Conservation (phyloP, 2,888 invertebrate species). For the Rutpela maculata region DNA sequence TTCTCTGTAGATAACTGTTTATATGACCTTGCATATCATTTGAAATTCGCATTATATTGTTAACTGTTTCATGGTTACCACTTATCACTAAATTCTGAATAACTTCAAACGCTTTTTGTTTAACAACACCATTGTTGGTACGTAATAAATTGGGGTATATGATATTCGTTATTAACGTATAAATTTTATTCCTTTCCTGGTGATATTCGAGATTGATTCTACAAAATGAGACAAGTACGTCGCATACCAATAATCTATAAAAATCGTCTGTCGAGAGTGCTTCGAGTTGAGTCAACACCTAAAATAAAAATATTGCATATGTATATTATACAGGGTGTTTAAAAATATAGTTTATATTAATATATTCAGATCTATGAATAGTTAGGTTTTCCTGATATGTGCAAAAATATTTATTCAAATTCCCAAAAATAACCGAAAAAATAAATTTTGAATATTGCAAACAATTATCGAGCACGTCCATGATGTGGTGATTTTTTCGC, state of each 20-base stretch:
- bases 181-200: slow-evolving; percentile 42
- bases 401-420: too few species aligned
- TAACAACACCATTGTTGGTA: slow-evolving; percentile 39
- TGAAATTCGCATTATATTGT: slow-evolving; percentile 34
- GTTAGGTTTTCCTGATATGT: too few species aligned
- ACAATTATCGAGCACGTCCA: too few species aligned
- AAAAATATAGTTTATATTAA: too few species aligned
- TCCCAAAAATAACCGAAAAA: too few species aligned
- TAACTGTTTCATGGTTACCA: slow-evolving; percentile 44
- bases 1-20: slow-evolving; percentile 43
- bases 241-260: slow-evolving; percentile 44
- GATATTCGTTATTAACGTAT: slow-evolving; percentile 33
- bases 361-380: too few species aligned
- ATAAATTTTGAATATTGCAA: too few species aligned
- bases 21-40: slow-evolving; percentile 35
- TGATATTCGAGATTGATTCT: slow-evolving; percentile 38
- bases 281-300: slow-evolving; percentile 56
- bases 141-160: slow-evolving; percentile 39
- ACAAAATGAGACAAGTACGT: slow-evolving; percentile 36
- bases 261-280: slow-evolving; percentile 39
- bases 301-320: slow-evolving; percentile 39
- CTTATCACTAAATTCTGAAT: slow-evolving; percentile 38
- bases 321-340: too few species aligned
- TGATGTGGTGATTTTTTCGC: too few species aligned
- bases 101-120: slow-evolving; percentile 48